These are phyloP conservation scores for Rhinella marina DNA, from an alignment of 2,797 vertebrate species.

Conservation along the genomic window DNA sequence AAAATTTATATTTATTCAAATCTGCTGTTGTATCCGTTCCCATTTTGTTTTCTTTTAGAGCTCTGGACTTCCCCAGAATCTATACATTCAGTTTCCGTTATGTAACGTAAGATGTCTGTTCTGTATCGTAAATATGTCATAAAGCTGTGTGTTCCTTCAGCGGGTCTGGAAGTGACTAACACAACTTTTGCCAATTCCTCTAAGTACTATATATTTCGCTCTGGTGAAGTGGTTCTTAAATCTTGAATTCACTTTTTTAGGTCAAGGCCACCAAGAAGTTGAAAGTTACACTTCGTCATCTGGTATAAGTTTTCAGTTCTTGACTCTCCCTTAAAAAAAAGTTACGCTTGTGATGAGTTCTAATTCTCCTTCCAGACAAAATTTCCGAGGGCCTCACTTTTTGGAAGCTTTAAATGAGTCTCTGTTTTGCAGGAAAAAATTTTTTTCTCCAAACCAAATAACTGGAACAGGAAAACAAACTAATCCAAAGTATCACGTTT, in stretches of 20 bases:
- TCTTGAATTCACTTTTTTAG: slow-evolving; percentile 26
- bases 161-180: slow-evolving; percentile 16
- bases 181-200: slow-evolving; percentile 19
- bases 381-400: slow-evolving; percentile 52
- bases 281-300: slow-evolving; percentile 48
- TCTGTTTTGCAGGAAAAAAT: slow-evolving; percentile 37
- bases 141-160: slow-evolving; percentile 10
- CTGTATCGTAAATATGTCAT: slow-evolving; percentile 52
- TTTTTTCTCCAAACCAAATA: slow-evolving; percentile 46
- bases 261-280: slow-evolving; percentile 48
- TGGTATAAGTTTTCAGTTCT: slow-evolving; percentile 58
- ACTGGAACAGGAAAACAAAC: slow-evolving; percentile 52
- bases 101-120: slow-evolving; percentile 38
- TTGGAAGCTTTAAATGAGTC: slow-evolving; percentile 45
- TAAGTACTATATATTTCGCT: slow-evolving; percentile 24
- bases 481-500: slow-evolving; percentile 49
- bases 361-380: slow-evolving; percentile 56
- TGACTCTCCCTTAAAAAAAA: slow-evolving; percentile 34
- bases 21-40: slow-evolving; percentile 19
- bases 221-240: slow-evolving; percentile 30
- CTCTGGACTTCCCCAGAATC: slow-evolving; percentile 7
- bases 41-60: slow-evolving; percentile 35
- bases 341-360: slow-evolving; percentile 21
- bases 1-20: slow-evolving; percentile 12
- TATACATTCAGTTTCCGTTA: slow-evolving; percentile 27